Evolutionary conservation across 35 echinoderm and acorn worm species (phyloP).

Genomic region (Patiria miniata): DNA sequence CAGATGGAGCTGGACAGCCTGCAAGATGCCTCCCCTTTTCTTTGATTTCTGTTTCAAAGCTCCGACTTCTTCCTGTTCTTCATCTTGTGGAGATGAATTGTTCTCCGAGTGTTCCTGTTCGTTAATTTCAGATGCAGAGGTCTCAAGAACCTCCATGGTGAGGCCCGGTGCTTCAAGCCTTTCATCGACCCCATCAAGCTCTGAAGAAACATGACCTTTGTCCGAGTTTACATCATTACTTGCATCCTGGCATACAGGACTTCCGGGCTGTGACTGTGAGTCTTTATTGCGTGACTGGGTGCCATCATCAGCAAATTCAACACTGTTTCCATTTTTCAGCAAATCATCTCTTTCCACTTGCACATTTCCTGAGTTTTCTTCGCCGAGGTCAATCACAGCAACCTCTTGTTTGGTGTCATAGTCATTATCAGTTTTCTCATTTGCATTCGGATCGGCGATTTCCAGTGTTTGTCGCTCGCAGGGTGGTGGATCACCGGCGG

Average conservation of each 20-base stretch:
- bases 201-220: neutral
- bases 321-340: no score
- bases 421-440: no score
- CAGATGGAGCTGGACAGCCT: constrained; percentile 3
- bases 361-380: no score
- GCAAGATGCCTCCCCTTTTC: constrained; percentile 8
- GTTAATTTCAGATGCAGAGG: neutral
- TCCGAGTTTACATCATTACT: no score
- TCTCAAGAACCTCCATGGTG: neutral
- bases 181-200: neutral
- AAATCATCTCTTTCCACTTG: no score
- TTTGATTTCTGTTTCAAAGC: constrained; percentile 3
- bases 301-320: no score
- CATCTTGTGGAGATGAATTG: neutral
- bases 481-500: neutral
- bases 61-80: neutral
- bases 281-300: no score
- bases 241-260: no score
- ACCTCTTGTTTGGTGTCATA: no score
- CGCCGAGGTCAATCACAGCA: no score
- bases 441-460: neutral
- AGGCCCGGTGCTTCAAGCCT: neutral
- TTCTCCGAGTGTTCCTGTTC: neutral
- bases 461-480: neutral
- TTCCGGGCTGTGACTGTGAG: no score